Evolutionary conservation across 2,797 vertebrate genomes (phyloP).

Genomic region (Dendrocincla fuliginosa): DNA sequence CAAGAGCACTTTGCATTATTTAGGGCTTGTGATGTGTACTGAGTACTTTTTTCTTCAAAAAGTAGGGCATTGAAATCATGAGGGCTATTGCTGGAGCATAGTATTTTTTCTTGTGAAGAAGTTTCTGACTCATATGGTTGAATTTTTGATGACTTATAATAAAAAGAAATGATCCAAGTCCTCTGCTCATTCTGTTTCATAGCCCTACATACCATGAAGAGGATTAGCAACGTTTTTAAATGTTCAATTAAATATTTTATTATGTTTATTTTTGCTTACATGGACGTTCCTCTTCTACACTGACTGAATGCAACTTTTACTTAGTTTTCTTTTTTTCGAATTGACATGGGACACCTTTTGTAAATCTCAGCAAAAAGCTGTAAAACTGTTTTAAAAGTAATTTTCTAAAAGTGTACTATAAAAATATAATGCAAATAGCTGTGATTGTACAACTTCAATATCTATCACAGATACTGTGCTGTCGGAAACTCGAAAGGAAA

Average conservation of each 20-base stretch:
- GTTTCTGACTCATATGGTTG: background rate
- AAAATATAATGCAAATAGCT: background rate
- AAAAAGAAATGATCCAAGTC: background rate
- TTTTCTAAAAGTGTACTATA: background rate
- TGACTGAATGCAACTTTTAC: background rate
- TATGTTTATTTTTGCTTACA: background rate
- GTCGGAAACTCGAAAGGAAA: background rate
- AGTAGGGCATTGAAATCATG: background rate
- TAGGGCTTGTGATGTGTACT: background rate
- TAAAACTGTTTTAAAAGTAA: background rate
- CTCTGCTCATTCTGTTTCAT: background rate
- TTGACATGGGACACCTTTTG: background rate
- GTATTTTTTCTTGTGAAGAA: background rate
- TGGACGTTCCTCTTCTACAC: background rate
- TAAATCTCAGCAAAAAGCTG: background rate
- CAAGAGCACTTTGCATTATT: constrained; percentile 4
- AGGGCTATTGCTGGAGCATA: background rate
- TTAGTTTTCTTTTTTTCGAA: background rate
- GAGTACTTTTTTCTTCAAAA: background rate
- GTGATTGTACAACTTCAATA: background rate
- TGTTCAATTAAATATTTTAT: background rate
- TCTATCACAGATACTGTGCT: background rate
- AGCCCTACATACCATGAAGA: background rate
- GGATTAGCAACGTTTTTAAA: background rate
- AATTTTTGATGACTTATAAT: background rate